These are phyloP conservation scores for Drosophila kanekoi DNA, from an alignment of 2,888 invertebrate genomes.

Conservation along the genomic window DNA sequence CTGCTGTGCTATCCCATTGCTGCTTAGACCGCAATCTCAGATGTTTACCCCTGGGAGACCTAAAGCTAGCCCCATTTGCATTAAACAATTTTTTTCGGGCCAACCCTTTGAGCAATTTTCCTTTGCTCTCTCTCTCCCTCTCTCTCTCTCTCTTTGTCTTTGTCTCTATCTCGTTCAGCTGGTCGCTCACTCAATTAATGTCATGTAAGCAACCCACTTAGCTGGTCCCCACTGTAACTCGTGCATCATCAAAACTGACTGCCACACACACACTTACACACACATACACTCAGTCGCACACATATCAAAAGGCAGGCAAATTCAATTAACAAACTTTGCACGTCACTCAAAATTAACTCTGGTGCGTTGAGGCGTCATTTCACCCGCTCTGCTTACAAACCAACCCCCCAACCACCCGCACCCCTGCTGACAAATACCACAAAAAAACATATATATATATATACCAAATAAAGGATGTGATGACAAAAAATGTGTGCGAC, in stretches of 20 bases:
- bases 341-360: slow-evolving; percentile 79
- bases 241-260: slow-evolving; percentile 60
- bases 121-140: slow-evolving; percentile 2
- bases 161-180: slow-evolving; percentile 3
- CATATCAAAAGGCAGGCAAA: slow-evolving; percentile 70
- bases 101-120: slow-evolving; percentile 59
- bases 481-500: slow-evolving; percentile 51
- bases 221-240: slow-evolving; percentile 73
- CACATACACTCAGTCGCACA: slow-evolving; percentile 10
- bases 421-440: slow-evolving; percentile 65
- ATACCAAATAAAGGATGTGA: slow-evolving; percentile 33
- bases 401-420: background rate
- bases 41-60: slow-evolving; percentile 58
- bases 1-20: slow-evolving; percentile 39
- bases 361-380: slow-evolving; percentile 64
- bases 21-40: slow-evolving; percentile 72
- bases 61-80: slow-evolving; percentile 66
- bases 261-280: slow-evolving; percentile 31
- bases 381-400: slow-evolving; percentile 16
- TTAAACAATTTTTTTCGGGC: slow-evolving; percentile 58
- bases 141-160: background rate
- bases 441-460: slow-evolving; percentile 29
- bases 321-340: slow-evolving; percentile 80
- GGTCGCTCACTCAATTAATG: slow-evolving; percentile 72
- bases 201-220: slow-evolving; percentile 81